Conservation (phyloP, 92 coral and sea anemone genomes). For the Palythoa grandis region DNA sequence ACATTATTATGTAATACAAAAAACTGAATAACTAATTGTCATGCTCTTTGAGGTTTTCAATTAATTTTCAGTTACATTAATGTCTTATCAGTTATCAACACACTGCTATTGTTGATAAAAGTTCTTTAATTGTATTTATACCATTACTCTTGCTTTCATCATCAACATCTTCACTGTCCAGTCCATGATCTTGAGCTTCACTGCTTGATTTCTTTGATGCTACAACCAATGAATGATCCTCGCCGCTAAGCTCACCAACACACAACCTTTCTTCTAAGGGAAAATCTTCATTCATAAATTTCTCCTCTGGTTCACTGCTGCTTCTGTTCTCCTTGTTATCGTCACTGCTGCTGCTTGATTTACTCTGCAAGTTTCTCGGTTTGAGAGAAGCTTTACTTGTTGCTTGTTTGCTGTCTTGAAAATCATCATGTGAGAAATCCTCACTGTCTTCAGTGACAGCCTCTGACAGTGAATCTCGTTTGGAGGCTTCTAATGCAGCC, state of each 20-base stretch:
- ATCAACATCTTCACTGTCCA: conserved; percentile 26
- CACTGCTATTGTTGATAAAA: too few species aligned
- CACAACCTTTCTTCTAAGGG: conserved; percentile 40
- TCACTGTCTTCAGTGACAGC: conserved; percentile 19
- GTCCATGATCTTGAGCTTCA: background rate
- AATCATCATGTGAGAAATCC: conserved; percentile 7
- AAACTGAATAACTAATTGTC: too few species aligned
- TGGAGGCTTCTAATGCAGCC: conserved; percentile 88
- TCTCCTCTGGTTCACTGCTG: conserved; percentile 47
- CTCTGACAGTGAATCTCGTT: conserved; percentile 64
- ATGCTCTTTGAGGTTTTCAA: too few species aligned
- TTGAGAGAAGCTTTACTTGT: background rate
- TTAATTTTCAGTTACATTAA: too few species aligned
- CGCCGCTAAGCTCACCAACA: conserved; percentile 12
- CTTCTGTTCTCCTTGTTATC: conserved; percentile 52
- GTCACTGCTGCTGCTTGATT: background rate
- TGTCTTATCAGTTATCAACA: too few species aligned
- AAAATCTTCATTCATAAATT: conserved; percentile 45
- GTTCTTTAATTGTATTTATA: background rate
- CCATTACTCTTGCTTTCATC: conserved; percentile 12
- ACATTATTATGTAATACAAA: too few species aligned
- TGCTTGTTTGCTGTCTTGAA: background rate
- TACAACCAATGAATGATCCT: conserved; percentile 5
- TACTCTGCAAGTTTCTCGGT: background rate
- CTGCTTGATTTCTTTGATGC: background rate